A percentile compares a stretch with the other conserved stretches of the same genome.
Conservation (phyloP, 2,797 vertebrate genomes). For the Betta splendens region DNA sequence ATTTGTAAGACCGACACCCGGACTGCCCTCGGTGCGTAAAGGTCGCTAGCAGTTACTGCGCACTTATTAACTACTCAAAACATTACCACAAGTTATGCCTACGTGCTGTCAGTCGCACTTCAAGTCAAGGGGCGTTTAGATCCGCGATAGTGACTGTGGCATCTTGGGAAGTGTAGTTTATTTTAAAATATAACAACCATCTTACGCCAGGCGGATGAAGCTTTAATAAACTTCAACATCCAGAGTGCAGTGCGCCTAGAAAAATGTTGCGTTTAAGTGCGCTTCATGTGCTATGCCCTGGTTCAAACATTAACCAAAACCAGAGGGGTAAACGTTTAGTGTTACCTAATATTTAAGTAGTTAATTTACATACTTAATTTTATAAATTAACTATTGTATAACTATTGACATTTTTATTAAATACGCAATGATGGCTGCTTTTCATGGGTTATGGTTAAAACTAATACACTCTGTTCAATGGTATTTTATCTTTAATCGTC, state of each 20-base stretch:
- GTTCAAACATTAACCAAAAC: too few relatives aligned
- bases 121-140: constrained; percentile 29
- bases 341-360: too few relatives aligned
- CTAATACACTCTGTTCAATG: too few relatives aligned
- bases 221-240: constrained; percentile 41
- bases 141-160: background rate
- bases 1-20: constrained; percentile 28
- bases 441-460: too few relatives aligned
- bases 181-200: fast-evolving
- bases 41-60: too few relatives aligned
- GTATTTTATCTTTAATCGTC: too few relatives aligned
- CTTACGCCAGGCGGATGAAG: fast-evolving
- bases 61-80: background rate
- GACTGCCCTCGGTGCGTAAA: background rate
- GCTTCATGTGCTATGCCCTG: background rate
- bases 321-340: too few relatives aligned
- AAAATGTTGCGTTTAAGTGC: constrained; percentile 4
- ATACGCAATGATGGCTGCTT: too few relatives aligned
- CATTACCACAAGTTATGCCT: constrained; percentile 51
- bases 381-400: too few relatives aligned
- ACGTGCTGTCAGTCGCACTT: constrained; percentile 44
- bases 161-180: constrained; percentile 71
- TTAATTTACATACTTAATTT: too few relatives aligned
- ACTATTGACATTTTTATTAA: too few relatives aligned
- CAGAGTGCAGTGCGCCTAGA: constrained; percentile 35